These are phyloP conservation scores for Mirza zaza DNA, from an alignment of 2,113 vertebrate genomes.

Conservation along the genomic window DNA sequence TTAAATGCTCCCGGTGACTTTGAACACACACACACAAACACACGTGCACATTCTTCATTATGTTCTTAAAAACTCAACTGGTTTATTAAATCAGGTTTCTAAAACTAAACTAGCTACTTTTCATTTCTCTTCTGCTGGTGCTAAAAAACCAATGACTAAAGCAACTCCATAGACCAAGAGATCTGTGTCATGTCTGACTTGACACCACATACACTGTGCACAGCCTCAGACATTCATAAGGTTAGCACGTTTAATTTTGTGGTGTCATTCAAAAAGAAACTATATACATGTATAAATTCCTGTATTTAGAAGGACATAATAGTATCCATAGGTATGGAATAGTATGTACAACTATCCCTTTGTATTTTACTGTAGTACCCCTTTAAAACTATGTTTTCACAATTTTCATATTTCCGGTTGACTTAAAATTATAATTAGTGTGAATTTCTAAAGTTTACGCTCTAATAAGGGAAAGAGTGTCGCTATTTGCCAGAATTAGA, in stretches of 20 bases:
- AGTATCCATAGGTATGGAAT: background rate
- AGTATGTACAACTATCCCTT: background rate
- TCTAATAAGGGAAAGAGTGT: constrained; percentile 56
- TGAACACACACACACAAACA: background rate
- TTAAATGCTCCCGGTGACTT: background rate
- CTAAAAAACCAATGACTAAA: background rate
- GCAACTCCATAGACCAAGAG: background rate
- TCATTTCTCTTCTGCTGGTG: background rate
- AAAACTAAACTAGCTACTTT: background rate
- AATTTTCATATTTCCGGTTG: constrained; percentile 13
- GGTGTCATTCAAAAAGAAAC: background rate
- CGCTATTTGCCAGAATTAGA: constrained; percentile 64
- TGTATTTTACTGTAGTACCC: background rate
- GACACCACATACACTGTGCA: background rate
- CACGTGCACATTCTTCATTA: background rate
- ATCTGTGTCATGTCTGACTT: background rate
- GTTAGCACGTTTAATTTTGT: background rate
- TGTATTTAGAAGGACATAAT: background rate
- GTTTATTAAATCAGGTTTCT: background rate
- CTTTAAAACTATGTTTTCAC: constrained; percentile 30
- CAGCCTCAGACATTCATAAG: background rate
- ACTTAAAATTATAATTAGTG: background rate
- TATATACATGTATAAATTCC: background rate
- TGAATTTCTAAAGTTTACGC: constrained; percentile 45
- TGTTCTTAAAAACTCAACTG: background rate